Base-by-base conservation (phyloP, 2,113 vertebrate genomes). In the Telmatochromis sp. region DNA sequence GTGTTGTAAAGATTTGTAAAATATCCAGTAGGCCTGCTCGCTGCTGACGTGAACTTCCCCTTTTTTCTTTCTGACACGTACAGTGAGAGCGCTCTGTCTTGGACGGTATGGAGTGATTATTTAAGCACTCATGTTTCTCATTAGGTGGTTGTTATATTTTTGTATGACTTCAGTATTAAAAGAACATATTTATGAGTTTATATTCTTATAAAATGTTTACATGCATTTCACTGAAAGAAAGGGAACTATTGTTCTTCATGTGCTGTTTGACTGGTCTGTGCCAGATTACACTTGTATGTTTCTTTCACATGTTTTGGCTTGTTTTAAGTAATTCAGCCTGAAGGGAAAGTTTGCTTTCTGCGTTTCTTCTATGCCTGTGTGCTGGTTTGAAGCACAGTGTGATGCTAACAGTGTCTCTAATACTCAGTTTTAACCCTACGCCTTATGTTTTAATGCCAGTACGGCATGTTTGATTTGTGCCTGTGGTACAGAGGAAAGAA, bases 401-500 rank as follows among this genome's bases (percentile, higher is more conserved):
- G 57, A 82, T 28, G 28, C 83, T 50, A 54, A 81, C 50, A n/a
- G 54, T 45, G 31, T 81, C 6, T 86, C n/a, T 63, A 4, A 86
- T 88, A 79, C 71, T 87, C 60, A 82, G 86, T 54, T 86, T 58
- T 58, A 92, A 89, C 88, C 86, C 75, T 83, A 80, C 81, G 90
- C 94, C 95, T 95, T 95, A 93, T 85, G 87, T 92, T 93, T 35
- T 81, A 86, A 90, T 88, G 90, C 89, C 92, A 73, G 31, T 45
- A 17, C 12, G 95, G 92, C 82, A 47, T 94, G 85, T 94, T 95
- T 88, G 68, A 86, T 92, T 93, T 93, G 94, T 95, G 92, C 93
- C 95, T 94, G 89, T 95, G 94, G 92, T 91, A 93, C 94, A 95
- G 81, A 91, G 45, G 21, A 2, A 13, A 33, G 47, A 75, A 35